Evolutionary conservation across 2,888 invertebrate genomes (phyloP).

Genomic region (Steinernema hermaphroditum): DNA sequence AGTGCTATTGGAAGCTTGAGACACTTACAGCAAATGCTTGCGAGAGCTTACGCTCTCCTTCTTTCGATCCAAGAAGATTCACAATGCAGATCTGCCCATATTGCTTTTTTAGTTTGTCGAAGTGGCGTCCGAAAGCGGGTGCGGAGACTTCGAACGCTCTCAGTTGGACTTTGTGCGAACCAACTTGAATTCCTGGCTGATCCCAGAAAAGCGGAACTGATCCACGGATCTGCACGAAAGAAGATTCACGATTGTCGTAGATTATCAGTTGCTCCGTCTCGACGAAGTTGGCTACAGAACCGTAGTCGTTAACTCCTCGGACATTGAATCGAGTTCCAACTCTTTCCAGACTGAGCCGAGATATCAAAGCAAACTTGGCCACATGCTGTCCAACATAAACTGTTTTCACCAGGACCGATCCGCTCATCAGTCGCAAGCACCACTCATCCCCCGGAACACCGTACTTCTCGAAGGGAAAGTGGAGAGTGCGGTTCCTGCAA

Average conservation of each 20-base stretch:
- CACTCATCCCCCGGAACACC: conserved; percentile 87
- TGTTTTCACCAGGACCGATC: conserved; percentile 87
- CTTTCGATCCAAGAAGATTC: conserved; percentile 87
- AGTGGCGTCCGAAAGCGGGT: conserved; percentile 81
- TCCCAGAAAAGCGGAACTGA: conserved; percentile 99
- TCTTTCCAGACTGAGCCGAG: conserved; percentile 92
- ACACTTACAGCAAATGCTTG: conserved; percentile 78
- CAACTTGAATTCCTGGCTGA: conserved; percentile 85
- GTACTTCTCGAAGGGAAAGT: conserved; percentile 86
- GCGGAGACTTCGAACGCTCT: conserved; percentile 90
- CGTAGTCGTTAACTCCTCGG: conserved; percentile 96
- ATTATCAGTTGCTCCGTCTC: conserved; percentile 82
- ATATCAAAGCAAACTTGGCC: conserved; percentile 90
- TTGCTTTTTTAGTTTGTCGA: conserved; percentile 74
- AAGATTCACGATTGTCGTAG: conserved; percentile 82
- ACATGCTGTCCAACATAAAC: conserved; percentile 95
- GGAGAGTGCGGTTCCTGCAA: conserved; percentile 85
- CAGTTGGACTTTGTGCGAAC: conserved; percentile 95
- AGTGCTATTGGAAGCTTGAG: not conserved
- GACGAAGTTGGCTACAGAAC: conserved; percentile 98
- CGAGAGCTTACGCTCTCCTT: conserved; percentile 92
- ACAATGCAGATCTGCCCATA: conserved; percentile 90
- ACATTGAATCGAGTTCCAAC: conserved; percentile 97
- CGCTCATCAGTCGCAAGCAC: conserved; percentile 93
- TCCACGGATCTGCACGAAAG: conserved; percentile 85